Evolutionary conservation across 1,140 invertebrate genomes (phyloP).

Genomic region (Aphelenchoides fujianensis): DNA sequence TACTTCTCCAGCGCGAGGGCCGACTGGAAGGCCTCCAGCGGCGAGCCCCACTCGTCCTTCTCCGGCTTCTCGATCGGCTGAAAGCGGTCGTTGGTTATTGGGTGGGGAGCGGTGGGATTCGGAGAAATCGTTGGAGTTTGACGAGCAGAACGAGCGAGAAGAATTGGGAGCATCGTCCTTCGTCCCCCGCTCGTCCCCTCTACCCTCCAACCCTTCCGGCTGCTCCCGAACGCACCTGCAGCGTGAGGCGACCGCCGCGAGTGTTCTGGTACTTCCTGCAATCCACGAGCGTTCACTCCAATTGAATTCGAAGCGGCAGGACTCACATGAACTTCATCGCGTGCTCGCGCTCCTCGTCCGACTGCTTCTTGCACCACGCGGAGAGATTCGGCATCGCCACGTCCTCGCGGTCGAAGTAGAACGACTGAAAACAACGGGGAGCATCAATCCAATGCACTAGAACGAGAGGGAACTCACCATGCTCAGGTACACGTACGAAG

Average conservation of each 20-base stretch:
- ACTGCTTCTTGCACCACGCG: conserved; percentile 73
- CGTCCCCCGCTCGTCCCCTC: too few relatives aligned
- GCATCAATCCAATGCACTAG: conserved; percentile 9
- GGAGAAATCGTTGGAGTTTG: too few relatives aligned
- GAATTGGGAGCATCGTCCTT: too few relatives aligned
- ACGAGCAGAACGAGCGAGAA: too few relatives aligned
- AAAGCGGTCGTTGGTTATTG: neutral
- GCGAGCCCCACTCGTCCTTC: conserved; percentile 68
- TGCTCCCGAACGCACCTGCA: too few relatives aligned
- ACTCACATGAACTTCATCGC: conserved; percentile 73
- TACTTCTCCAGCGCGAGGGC: conserved; percentile 74
- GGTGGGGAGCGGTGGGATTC: conserved; percentile 60
- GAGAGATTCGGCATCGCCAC: conserved; percentile 73
- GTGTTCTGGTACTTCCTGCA: conserved; percentile 73
- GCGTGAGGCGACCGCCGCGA: conserved; percentile 74
- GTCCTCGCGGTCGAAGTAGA: conserved; percentile 76
- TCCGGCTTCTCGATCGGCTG: conserved; percentile 11
- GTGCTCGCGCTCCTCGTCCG: conserved; percentile 75
- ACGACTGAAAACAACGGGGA: conserved; percentile 66
- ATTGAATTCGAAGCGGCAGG: too few relatives aligned
- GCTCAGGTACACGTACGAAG: conserved; percentile 77
- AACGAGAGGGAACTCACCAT: conserved; percentile 70
- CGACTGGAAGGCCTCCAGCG: conserved; percentile 71
- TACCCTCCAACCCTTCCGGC: too few relatives aligned
- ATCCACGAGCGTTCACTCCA: neutral